Evolutionary conservation across 2,113 vertebrate species (phyloP), one percentile per base, ranked within the genome.

Genomic region (Trogon melanurus): DNA sequence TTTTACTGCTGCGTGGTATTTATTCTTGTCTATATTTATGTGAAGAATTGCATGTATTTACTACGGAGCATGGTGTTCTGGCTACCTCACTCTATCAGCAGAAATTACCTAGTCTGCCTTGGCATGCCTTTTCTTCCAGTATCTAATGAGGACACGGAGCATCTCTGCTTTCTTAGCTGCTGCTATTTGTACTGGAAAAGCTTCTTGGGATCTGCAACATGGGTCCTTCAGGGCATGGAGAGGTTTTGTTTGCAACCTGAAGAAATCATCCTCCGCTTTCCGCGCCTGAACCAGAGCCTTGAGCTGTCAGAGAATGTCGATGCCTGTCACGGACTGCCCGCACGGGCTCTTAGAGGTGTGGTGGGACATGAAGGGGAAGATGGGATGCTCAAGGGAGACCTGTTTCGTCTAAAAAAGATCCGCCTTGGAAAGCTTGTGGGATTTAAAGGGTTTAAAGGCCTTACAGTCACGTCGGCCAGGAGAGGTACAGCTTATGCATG

Each of bases 231-330:
- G 60, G 34, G 34, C 36, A 57, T 0, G 0, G 53, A 45, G 30
- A 41, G 45, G 29, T 32, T 86, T 58, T 11, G 22, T 51, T 34
- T 45, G 61, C 23, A 26, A 30, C 1, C 4, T 36, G 90, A 50
- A 84, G 83, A 82, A 65, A 47, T 56, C 19, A 1, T 61, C 74
- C n/a, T 69, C 51, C 53, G 21, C 73, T 85, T 74, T 61, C 66
- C 69, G 56, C 53, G 29, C 21, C 34, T 21, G 0, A n/a, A 4
- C 13, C 16, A 23, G 62, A 47, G 60, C 64, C 54, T 2, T 11
- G 41, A 32, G 22, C 23, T 56, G 57, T n/a, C 18, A 7, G 67
- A 60, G 67, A 32, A 20, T 0, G 0, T 17, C 1, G 0, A 30
- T 74, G 73, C 25, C 61, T 15, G 25, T 44, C 26, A 21, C 41